Evolutionary conservation across 2,888 invertebrate genomes (phyloP), one percentile per base, ranked within the genome.

Genomic region (Mamestra brassicae): DNA sequence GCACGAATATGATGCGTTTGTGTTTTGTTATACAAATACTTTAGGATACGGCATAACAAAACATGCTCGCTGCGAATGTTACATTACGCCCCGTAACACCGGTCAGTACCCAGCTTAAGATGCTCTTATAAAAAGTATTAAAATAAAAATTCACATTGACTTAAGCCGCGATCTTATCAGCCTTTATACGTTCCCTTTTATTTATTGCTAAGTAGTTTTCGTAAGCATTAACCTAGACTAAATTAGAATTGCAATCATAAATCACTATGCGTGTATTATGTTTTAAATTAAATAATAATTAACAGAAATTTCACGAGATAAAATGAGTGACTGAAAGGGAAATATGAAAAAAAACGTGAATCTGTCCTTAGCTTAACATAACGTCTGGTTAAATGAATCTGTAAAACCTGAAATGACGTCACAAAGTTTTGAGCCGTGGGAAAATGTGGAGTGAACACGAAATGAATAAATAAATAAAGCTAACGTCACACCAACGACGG

Each of bases 401-500:
- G 55, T 65, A 71, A 77, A 76, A 62, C 55, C 34, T 65, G 54
- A 50, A 75, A 72, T 85, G 73, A 81, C 64, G 76, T 84, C 76
- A 80, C 36, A 55, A 45, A 52, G 38, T 78, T 85, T 74, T 68
- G 54, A 76, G 58, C 69, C 85, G 87, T 89, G 90, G 84, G 88
- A 89, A 88, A 85, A 82, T 61, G 57, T 65, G 50, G 15, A 74
- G 52, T 76, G 64, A 71, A 79, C 67, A 57, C 52, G 54, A 55
- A 76, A 71, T 70, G 76, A 83, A 86, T 80, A 79, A 83, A 78
- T 73, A 72, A 80, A 80, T 70, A 54, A 69, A 71, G 67, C 50
- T 34, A 42, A 77, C 78, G 67, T 85, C 78, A 71, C 80, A 71
- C 75, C 71, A 68, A 58, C 11, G 90, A 87, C 96, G 94, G 96